Evolutionary conservation across 2,113 vertebrate genomes (phyloP), one percentile per base, ranked within the genome.

Genomic region (Alces alces): DNA sequence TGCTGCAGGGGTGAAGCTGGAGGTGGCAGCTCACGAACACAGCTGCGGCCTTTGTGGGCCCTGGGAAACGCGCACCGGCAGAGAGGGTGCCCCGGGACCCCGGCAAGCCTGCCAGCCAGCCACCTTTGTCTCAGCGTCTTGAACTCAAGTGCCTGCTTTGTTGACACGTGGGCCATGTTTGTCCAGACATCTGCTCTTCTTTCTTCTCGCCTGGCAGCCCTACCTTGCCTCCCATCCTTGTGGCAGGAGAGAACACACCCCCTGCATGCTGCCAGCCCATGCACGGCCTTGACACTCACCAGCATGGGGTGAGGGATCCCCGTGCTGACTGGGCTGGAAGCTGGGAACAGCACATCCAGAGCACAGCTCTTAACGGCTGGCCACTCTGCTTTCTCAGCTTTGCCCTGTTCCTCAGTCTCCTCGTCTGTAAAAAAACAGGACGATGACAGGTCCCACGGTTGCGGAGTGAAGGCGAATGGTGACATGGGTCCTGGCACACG

Each of bases 41-140:
- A 78, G 60, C 97, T 95, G 82, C 9, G 0, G 73, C 78, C 89
- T 92, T 57, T 82, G 89, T 87, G 91, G 94, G n/a, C 43, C 92
- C 92, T 91, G 91, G 91, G 88, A 86, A 57, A 47, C 83, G 6
- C 0, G 15, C 45, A 11, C 80, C 54, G 95, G 78, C 82, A 86
- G 78, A 12, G 52, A 21, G 27, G 47, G 36, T 1, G 0, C 55
- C 7, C 45, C 2, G 1, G 57, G 52, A 36, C 87, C 82, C n/a
- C 3, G 0, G 82, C 25, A 61, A 39, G 66, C 86, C 66, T 10
- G 64, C 66, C 66, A 70, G 66, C 93, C 82, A n/a, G 27, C 88
- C 90, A 70, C 80, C 73, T 91, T 86, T 88, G 89, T 97, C 95
- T 90, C 80, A 0, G 13, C 3, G 3, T 16, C 96, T 55, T 6